Conservation (phyloP, 2,797 vertebrate species). For the Neostethus bicornis region DNA sequence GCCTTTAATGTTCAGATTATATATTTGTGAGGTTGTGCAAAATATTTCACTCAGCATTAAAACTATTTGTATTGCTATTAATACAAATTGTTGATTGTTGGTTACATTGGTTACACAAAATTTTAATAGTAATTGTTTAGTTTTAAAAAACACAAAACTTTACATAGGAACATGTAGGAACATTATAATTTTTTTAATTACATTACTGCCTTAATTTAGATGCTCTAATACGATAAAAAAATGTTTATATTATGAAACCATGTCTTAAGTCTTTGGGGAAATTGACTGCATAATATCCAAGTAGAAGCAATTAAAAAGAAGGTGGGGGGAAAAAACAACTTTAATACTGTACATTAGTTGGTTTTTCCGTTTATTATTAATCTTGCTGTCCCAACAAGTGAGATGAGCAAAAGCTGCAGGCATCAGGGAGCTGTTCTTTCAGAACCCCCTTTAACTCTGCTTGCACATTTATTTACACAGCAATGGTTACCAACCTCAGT, state of each 20-base stretch:
- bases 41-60: not conserved
- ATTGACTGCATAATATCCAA: conserved; percentile 32
- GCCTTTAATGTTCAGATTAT: no score
- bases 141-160: no score
- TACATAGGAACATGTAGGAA: no score
- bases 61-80: not conserved
- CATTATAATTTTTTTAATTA: not conserved
- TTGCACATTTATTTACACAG: conserved; percentile 40
- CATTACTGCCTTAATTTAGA: not conserved
- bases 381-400: conserved; percentile 38
- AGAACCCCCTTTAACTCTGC: conserved; percentile 65
- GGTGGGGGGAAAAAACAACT: conserved; percentile 27
- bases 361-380: conserved; percentile 52
- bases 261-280: conserved; percentile 15
- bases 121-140: no score
- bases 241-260: conserved; percentile 6
- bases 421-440: conserved; percentile 76
- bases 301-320: conserved; percentile 25
- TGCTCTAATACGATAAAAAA: not conserved
- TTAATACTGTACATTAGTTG: conserved; percentile 43
- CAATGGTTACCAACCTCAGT: conserved; percentile 37
- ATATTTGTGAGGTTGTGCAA: not conserved
- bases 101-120: no score
- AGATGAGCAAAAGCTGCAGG: conserved; percentile 13
- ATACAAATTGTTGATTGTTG: no score